Conservation (phyloP, 2,888 invertebrate species). For the Drosophila affinis region DNA sequence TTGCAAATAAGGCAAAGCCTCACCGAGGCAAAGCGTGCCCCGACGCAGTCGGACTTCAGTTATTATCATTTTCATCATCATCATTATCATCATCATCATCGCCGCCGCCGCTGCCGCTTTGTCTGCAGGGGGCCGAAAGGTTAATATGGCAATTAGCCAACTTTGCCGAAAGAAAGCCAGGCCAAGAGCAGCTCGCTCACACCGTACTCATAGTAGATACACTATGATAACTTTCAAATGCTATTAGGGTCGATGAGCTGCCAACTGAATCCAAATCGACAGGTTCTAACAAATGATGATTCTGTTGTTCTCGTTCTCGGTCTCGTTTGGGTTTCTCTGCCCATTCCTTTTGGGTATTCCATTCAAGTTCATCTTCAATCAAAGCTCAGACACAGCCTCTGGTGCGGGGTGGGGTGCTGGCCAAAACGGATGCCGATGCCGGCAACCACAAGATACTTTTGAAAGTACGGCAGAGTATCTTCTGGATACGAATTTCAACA, state of each 20-base stretch:
- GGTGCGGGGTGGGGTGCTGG: conserved; percentile 24
- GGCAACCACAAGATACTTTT: conserved; percentile 36
- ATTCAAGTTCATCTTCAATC: conserved; percentile 40
- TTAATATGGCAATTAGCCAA: conserved; percentile 75
- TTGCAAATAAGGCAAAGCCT: conserved; percentile 45
- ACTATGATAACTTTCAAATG: conserved; percentile 71
- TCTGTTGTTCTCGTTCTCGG: conserved; percentile 1
- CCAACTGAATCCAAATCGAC: conserved; percentile 50
- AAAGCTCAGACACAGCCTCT: conserved; percentile 31
- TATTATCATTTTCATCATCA: conserved; percentile 43
- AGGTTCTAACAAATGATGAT: conserved; percentile 67
- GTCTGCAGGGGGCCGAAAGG: conserved; percentile 58
- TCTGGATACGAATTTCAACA: conserved; percentile 73
- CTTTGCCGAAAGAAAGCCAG: conserved; percentile 61
- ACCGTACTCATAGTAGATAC: conserved; percentile 10
- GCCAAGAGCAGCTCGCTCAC: not conserved
- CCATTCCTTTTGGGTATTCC: conserved; percentile 24
- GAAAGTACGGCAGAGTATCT: conserved; percentile 28
- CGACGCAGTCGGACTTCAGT: conserved; percentile 47
- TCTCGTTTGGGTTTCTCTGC: not conserved
- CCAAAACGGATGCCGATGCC: conserved; percentile 58
- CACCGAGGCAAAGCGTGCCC: conserved; percentile 51
- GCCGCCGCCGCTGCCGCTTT: not conserved
- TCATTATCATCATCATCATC: conserved; percentile 37
- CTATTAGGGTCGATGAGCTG: conserved; percentile 69